Conservation (phyloP, 1,140 invertebrate genomes). For the Andrena cerasifolii region DNA sequence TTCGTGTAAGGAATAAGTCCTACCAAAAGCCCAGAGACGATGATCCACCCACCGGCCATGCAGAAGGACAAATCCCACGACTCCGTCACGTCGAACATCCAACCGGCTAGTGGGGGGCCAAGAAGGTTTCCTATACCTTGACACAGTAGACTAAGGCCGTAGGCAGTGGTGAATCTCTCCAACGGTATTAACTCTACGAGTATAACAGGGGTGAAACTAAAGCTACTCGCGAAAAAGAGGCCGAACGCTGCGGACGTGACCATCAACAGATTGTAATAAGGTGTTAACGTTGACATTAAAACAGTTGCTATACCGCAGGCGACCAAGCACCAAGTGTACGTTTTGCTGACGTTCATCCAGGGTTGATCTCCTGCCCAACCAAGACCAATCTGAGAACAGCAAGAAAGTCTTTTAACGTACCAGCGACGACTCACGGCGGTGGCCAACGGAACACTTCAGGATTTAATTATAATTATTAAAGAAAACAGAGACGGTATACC, state of each 20-base stretch:
- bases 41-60: constrained; percentile 88
- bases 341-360: constrained; percentile 92
- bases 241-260: constrained; percentile 88
- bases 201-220: constrained; percentile 94
- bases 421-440: no score
- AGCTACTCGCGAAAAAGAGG: constrained; percentile 92
- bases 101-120: constrained; percentile 87
- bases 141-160: constrained; percentile 92
- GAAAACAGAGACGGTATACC: constrained; percentile 83
- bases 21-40: constrained; percentile 89
- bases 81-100: constrained; percentile 87
- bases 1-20: constrained; percentile 86
- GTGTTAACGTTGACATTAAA: constrained; percentile 87
- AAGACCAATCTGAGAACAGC: constrained; percentile 86
- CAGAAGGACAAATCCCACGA: constrained; percentile 90
- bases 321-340: constrained; percentile 90
- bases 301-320: constrained; percentile 88
- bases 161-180: constrained; percentile 93
- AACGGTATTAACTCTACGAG: constrained; percentile 91
- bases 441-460: neutral
- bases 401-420: neutral
- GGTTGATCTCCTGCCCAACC: constrained; percentile 95
- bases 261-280: constrained; percentile 84
- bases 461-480: neutral
- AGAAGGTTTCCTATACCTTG: constrained; percentile 90